phyloP scores from a whole-genome alignment of 1,140 invertebrate genomes.

The Dendrolimus punctatus region DNA sequence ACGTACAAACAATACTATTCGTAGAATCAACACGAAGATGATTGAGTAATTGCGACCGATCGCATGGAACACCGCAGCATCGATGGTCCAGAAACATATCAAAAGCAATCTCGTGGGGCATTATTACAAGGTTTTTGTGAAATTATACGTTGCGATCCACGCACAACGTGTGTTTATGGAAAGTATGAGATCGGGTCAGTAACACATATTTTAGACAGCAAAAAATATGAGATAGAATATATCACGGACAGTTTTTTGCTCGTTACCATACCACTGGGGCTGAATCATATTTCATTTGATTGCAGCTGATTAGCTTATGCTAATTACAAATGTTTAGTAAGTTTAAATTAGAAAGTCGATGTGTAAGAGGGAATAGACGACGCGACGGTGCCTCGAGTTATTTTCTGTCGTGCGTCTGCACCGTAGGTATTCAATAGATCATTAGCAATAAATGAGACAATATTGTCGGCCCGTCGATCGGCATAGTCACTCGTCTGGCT shows the following conservation, averaged over 20 bases:
- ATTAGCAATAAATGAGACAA: constrained; percentile 61
- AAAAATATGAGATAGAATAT: too few species aligned
- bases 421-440: constrained; percentile 40
- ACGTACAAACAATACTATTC: constrained; percentile 35
- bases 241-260: too few species aligned
- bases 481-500: constrained; percentile 19
- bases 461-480: constrained; percentile 38
- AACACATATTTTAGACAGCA: too few species aligned
- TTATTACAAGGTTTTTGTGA: constrained; percentile 38
- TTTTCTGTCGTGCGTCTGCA: constrained; percentile 10
- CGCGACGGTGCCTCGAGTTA: neutral
- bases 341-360: constrained; percentile 37
- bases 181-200: constrained; percentile 14
- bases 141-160: constrained; percentile 27
- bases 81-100: constrained; percentile 37
- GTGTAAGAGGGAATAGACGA: constrained; percentile 10
- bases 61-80: constrained; percentile 22
- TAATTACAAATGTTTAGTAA: constrained; percentile 15
- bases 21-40: constrained; percentile 39
- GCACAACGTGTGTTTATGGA: constrained; percentile 29
- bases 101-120: constrained; percentile 41
- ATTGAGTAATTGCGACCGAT: constrained; percentile 51
- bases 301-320: constrained; percentile 12
- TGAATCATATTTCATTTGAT: too few species aligned
- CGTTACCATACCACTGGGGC: too few species aligned